These are phyloP conservation scores for Ceyx erithaca DNA, from an alignment of 2,797 vertebrate species.

Conservation along the genomic window DNA sequence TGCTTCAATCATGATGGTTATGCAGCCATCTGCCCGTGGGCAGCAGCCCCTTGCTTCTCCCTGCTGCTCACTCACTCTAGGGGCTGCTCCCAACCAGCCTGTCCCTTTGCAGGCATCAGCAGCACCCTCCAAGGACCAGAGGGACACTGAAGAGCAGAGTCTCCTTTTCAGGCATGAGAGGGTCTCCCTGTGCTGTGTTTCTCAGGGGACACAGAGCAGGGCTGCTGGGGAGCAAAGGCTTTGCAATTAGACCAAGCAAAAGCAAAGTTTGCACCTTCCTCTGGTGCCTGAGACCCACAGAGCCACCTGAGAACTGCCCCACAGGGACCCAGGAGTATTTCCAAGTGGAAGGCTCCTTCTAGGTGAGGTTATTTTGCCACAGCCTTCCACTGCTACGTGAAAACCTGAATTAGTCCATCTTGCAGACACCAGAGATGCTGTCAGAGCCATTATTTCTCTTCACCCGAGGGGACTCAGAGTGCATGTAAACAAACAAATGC, in stretches of 20 bases:
- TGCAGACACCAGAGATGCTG: neutral
- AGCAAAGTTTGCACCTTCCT: neutral
- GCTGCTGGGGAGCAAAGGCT: neutral
- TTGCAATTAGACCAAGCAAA: neutral
- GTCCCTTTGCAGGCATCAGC: neutral
- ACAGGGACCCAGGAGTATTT: neutral
- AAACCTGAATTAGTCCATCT: neutral
- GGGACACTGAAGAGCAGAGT: neutral
- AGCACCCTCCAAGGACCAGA: neutral
- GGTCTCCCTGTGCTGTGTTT: neutral
- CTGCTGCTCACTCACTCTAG: neutral
- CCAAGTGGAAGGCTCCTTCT: neutral
- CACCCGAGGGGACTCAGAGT: neutral
- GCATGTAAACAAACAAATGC: neutral
- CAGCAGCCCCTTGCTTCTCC: rapidly evolving
- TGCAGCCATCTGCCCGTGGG: too few species aligned
- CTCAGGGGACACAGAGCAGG: neutral
- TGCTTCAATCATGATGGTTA: rapidly evolving
- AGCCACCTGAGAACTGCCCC: neutral
- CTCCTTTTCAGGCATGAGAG: neutral
- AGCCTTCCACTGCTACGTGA: neutral
- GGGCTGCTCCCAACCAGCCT: neutral
- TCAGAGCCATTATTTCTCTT: constrained; percentile 24
- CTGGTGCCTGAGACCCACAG: neutral
- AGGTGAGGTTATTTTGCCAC: neutral